Percentiles rank a stretch among this genome's conserved stretches.
Evolutionary conservation across 1,140 invertebrate species (phyloP).

Genomic region (Drosophila elegans): DNA sequence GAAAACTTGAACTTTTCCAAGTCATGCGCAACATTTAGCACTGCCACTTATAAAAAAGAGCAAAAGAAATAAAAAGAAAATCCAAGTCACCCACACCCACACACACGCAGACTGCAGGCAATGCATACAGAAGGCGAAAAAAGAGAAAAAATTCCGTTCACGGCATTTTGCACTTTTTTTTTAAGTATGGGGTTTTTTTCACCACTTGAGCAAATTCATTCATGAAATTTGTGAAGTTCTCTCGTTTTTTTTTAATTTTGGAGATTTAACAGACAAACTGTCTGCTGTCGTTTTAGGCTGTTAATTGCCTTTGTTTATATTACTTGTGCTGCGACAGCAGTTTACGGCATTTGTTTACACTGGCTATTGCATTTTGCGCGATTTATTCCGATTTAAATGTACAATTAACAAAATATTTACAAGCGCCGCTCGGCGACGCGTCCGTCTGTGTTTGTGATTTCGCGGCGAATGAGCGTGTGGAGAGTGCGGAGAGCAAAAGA

Average conservation of each 20-base stretch:
- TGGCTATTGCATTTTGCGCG: slow-evolving; percentile 30
- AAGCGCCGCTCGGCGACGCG: slow-evolving; percentile 42
- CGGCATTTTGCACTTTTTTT: slow-evolving; percentile 46
- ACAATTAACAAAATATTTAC: slow-evolving; percentile 58
- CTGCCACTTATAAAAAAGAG: background rate
- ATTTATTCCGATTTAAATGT: slow-evolving; percentile 25
- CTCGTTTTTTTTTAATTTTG: slow-evolving; percentile 44
- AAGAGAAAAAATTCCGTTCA: slow-evolving; percentile 46
- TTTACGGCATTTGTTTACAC: slow-evolving; percentile 28
- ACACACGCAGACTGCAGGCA: slow-evolving; percentile 15
- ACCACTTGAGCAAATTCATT: slow-evolving; percentile 65
- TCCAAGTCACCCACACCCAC: slow-evolving; percentile 11
- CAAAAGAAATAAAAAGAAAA: background rate
- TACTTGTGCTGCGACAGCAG: slow-evolving; percentile 37
- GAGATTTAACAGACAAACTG: slow-evolving; percentile 33
- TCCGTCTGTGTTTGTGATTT: slow-evolving; percentile 63
- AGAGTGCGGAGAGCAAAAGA: slow-evolving; percentile 17
- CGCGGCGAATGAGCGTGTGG: slow-evolving; percentile 59
- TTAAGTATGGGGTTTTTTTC: slow-evolving; percentile 25
- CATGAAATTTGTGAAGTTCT: slow-evolving; percentile 53
- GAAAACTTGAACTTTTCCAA: slow-evolving; percentile 14
- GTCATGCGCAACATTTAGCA: background rate
- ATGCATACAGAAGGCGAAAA: slow-evolving; percentile 72
- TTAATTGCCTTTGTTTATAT: slow-evolving; percentile 21
- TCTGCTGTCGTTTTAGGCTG: background rate